These are phyloP conservation scores for Drusus annulatus DNA, from an alignment of 1,140 invertebrate species.

Conservation along the genomic window DNA sequence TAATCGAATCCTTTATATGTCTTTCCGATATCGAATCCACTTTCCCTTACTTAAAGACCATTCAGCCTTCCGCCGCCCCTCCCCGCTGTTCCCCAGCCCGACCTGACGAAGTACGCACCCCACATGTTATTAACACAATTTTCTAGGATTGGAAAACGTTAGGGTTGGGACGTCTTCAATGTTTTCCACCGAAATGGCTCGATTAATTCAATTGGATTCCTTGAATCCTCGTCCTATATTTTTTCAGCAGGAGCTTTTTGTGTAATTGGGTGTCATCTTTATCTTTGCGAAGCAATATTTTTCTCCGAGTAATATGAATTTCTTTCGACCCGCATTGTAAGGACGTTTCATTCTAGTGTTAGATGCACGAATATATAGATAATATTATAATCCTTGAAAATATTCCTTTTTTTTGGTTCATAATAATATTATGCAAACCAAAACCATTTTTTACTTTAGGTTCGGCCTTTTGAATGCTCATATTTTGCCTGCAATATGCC, in stretches of 20 bases:
- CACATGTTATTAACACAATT: conserved; percentile 55
- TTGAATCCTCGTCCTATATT: background rate
- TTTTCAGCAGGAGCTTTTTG: conserved; percentile 14
- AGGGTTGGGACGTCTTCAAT: conserved; percentile 37
- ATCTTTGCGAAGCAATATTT: too few species aligned
- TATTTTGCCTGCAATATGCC: conserved; percentile 9
- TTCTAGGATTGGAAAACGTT: conserved; percentile 34
- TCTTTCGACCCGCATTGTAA: too few species aligned
- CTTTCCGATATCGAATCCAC: conserved; percentile 31
- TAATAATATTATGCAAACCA: too few species aligned
- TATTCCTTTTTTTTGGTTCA: too few species aligned
- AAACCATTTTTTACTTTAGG: background rate
- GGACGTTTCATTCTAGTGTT: too few species aligned
- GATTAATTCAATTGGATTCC: conserved; percentile 39
- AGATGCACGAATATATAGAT: too few species aligned
- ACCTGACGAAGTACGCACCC: conserved; percentile 42
- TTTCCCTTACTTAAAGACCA: conserved; percentile 36
- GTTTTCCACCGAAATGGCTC: conserved; percentile 34
- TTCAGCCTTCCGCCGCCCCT: conserved; percentile 1
- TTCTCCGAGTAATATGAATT: too few species aligned
- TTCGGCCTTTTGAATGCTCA: background rate
- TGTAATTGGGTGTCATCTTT: conserved; percentile 17
- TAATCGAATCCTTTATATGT: conserved; percentile 29
- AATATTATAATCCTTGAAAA: too few species aligned
- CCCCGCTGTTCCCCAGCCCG: too few species aligned